Evolutionary conservation across 2,888 invertebrate genomes (phyloP), one percentile per base, ranked within the genome.

Genomic region (Chloroclystis v-ata): DNA sequence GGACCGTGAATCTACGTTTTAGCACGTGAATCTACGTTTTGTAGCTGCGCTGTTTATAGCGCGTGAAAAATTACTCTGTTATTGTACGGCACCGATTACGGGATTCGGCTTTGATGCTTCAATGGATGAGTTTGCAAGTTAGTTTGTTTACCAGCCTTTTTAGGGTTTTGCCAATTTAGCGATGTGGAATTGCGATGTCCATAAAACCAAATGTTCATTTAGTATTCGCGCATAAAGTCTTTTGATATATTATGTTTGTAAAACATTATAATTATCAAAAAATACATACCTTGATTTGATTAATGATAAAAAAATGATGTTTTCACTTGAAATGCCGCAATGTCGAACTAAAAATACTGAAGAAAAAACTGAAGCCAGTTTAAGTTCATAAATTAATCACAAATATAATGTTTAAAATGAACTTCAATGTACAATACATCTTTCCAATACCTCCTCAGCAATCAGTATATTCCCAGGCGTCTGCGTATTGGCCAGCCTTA

Each of bases 31-130:
- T 73, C 67, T 69, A 63, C 73, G 67, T 75, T 78, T 72, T 72
- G 67, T 68, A 67, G 67, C 69, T 63, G 61, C 68, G 67, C 64
- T 68, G 72, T 72, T 54, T 53, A 50, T 48, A 51, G 50, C 44
- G 43, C 44, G 65, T 78, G 80, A 80, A 80, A 79, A 78, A 82
- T 81, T 74, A 74, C 75, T 63, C 59, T 73, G 78, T 78, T 78
- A 75, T 78, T 77, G 56, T 52, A 40, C 43, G 44, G 32, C 10
- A n/a, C 32, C 26, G n/a, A n/a, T n/a, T n/a, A n/a, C 37, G 37
- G 37, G 40, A 43, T 39, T 38, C 33, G 4, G 35, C 39, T 41
- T 35, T 37, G 39, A 33, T 33, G n/a, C 38, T 32, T 42, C 29
- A 48, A 46, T 41, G 28, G 51, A 52, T 55, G 47, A 52, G 43